Conservation (phyloP, 2,797 vertebrate species). For the Jordanella pulchra region DNA sequence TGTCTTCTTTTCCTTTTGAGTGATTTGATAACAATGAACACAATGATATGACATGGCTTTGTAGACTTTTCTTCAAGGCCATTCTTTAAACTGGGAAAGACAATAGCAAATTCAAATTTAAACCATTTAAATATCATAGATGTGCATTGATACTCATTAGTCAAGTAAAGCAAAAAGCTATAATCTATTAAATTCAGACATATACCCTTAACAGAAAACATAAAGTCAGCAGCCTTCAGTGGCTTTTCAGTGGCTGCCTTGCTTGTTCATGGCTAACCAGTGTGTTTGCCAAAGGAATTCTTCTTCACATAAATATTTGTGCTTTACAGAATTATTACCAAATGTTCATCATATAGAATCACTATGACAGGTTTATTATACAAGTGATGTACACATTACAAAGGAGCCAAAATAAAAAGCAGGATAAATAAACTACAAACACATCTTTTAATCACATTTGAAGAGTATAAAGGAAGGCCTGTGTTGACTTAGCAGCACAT, state of each 20-base stretch:
- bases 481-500: constrained; percentile 66
- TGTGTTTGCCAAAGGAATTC: constrained; percentile 47
- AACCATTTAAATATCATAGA: neutral
- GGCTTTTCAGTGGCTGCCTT: neutral
- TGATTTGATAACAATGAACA: neutral
- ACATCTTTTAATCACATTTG: constrained; percentile 57
- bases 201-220: neutral
- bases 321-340: constrained; percentile 30
- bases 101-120: neutral
- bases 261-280: constrained; percentile 25
- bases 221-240: constrained; percentile 1
- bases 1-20: neutral
- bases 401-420: constrained; percentile 35
- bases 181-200: neutral
- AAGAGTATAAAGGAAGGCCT: constrained; percentile 40
- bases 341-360: constrained; percentile 11
- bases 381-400: constrained; percentile 31
- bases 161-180: neutral
- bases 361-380: constrained; percentile 30
- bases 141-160: neutral
- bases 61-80: neutral
- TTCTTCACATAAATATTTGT: constrained; percentile 50
- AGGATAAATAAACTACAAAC: constrained; percentile 53
- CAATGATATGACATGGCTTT: neutral
- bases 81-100: neutral